phyloP scores from a whole-genome alignment of 2,888 invertebrate species.

The Lutraria lutraria region DNA sequence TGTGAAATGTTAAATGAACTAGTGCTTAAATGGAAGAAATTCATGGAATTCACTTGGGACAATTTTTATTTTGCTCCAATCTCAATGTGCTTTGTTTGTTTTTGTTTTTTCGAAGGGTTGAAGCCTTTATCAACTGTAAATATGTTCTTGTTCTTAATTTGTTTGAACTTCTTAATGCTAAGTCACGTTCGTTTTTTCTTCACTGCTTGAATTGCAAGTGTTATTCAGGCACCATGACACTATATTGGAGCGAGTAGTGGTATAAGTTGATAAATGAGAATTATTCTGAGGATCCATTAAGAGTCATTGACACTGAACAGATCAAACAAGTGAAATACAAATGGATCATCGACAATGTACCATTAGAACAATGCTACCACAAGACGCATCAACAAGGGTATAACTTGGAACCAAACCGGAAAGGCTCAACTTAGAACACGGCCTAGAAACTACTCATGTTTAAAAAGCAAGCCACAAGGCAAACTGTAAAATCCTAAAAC shows the following conservation, averaged over 20 bases:
- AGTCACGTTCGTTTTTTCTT: neutral
- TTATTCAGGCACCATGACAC: neutral
- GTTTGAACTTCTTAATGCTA: neutral
- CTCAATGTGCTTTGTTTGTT: neutral
- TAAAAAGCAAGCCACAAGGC: neutral
- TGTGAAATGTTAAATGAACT: neutral
- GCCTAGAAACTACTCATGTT: too few relatives aligned
- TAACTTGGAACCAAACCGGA: too few relatives aligned
- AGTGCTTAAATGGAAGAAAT: slow-evolving; percentile 10
- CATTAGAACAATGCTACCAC: too few relatives aligned
- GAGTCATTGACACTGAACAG: neutral
- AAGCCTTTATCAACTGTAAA: slow-evolving; percentile 28
- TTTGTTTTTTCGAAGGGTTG: slow-evolving; percentile 5
- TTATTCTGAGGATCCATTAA: neutral
- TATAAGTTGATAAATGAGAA: neutral
- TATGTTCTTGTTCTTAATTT: slow-evolving; percentile 21
- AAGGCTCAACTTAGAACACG: too few relatives aligned
- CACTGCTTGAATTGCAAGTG: neutral
- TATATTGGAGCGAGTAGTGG: neutral
- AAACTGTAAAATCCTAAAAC: neutral
- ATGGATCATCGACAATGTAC: too few relatives aligned
- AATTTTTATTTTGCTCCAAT: neutral
- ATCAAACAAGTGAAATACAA: too few relatives aligned
- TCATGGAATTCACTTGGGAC: neutral
- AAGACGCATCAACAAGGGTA: too few relatives aligned